Percentiles rank a stretch among this genome's conserved stretches.
Conservation (phyloP, 2,888 invertebrate genomes). For the Monoplex corrugatus region DNA sequence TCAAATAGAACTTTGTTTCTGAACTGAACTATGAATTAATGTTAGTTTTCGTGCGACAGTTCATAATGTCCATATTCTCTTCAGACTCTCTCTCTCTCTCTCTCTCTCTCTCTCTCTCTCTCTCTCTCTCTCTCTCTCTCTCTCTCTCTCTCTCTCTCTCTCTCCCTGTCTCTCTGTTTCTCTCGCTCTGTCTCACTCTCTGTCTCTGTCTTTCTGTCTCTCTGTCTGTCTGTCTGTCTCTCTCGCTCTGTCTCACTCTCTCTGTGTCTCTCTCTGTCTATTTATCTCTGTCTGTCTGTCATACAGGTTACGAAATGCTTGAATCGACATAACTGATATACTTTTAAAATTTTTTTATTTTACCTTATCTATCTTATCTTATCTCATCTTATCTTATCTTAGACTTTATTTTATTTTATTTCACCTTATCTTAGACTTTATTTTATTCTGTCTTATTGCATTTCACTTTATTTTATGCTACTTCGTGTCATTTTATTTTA, state of each 20-base stretch:
- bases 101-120: too few species aligned
- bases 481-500: too few species aligned
- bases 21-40: too few species aligned
- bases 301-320: too few species aligned
- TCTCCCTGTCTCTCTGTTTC: not conserved
- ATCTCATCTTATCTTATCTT: not conserved
- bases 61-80: too few species aligned
- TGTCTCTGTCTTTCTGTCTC: not conserved
- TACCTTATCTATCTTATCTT: not conserved
- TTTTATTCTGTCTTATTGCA: conserved; percentile 3
- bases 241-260: not conserved
- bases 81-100: too few species aligned
- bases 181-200: not conserved
- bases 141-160: not conserved
- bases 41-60: too few species aligned
- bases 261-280: not conserved
- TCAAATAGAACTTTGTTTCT: too few species aligned
- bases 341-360: not conserved
- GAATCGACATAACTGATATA: too few species aligned
- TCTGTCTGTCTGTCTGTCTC: not conserved
- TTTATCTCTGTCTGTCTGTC: not conserved
- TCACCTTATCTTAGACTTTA: not conserved
- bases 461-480: not conserved
- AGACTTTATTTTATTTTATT: not conserved
- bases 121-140: not conserved